These are phyloP conservation scores for Lasioglossum baleicum DNA, from an alignment of 1,140 invertebrate species.

Conservation along the genomic window DNA sequence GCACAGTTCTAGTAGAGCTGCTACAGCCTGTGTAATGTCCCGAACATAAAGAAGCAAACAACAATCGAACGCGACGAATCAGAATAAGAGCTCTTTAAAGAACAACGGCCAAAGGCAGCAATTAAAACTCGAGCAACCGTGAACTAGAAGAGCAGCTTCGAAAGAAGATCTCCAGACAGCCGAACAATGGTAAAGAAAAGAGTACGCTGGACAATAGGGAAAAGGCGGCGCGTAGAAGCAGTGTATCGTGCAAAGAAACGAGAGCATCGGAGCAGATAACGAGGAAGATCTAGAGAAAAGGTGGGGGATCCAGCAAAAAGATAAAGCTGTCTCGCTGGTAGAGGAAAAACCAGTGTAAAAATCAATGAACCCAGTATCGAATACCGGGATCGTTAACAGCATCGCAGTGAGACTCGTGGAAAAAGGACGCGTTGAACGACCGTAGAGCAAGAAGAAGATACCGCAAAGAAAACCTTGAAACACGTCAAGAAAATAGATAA, in stretches of 20 bases:
- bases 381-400: background rate
- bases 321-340: background rate
- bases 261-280: constrained; percentile 1
- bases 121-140: constrained; percentile 22
- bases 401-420: background rate
- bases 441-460: background rate
- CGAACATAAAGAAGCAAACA: no score
- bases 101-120: constrained; percentile 5
- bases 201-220: constrained; percentile 18
- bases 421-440: background rate
- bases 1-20: no score
- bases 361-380: constrained; percentile 6
- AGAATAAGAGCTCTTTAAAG: background rate
- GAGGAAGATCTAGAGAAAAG: background rate
- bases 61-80: background rate
- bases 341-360: background rate
- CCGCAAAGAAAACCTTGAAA: no score
- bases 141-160: background rate
- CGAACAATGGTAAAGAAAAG: constrained; percentile 23
- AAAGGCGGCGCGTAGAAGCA: background rate
- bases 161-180: background rate
- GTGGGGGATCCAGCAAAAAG: background rate
- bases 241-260: background rate
- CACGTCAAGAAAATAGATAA: background rate
- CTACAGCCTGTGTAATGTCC: no score